phyloP scores from a whole-genome alignment of 2,797 vertebrate genomes.

The Spinibarbus caldwelli region DNA sequence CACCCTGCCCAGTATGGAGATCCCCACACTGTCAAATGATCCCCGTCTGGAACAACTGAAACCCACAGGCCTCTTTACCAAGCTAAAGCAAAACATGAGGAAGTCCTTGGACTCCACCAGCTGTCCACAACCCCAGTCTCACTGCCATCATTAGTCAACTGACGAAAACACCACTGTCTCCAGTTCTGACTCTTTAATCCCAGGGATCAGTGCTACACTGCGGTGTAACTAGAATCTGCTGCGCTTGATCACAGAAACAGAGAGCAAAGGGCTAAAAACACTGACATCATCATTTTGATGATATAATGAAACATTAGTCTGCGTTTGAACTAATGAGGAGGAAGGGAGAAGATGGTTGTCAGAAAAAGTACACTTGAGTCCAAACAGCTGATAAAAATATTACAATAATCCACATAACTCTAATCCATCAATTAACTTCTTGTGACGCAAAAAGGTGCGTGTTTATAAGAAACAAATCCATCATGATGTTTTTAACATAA shows the following conservation, averaged over 20 bases:
- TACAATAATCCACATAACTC: neutral
- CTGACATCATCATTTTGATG: neutral
- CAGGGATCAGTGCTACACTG: neutral
- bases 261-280: neutral
- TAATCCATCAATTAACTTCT: neutral
- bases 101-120: slow-evolving; percentile 35
- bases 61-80: slow-evolving; percentile 11
- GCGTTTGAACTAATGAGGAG: neutral
- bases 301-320: slow-evolving; percentile 11
- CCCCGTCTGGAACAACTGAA: slow-evolving; percentile 15
- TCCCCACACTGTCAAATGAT: slow-evolving; percentile 36
- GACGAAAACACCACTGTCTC: slow-evolving; percentile 29
- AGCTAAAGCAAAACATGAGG: slow-evolving; percentile 28
- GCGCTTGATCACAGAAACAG: neutral
- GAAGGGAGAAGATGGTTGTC: too few species aligned
- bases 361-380: neutral
- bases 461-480: neutral
- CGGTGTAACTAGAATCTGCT: neutral
- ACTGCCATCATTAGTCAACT: slow-evolving; percentile 34
- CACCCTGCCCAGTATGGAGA: slow-evolving; percentile 41
- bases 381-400: neutral
- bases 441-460: neutral
- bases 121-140: slow-evolving; percentile 41
- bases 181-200: slow-evolving; percentile 22
- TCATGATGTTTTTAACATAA: neutral